phyloP scores from a whole-genome alignment of 2,113 vertebrate species.

The Prionailurus bengalensis region DNA sequence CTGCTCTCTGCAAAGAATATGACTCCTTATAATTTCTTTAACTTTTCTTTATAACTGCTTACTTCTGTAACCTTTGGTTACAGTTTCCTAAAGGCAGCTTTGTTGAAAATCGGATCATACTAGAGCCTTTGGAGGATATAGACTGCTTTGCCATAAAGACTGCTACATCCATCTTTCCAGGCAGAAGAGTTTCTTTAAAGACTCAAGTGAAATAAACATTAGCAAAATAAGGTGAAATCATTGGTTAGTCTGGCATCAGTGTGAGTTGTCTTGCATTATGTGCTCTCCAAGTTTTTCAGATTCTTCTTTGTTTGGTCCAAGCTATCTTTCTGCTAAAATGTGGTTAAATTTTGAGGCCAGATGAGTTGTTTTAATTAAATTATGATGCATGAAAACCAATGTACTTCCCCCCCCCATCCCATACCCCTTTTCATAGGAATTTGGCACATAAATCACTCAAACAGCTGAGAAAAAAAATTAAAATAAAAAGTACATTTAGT shows the following conservation, averaged over 20 bases:
- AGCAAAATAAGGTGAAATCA: neutral
- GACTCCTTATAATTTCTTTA: slow-evolving; percentile 14
- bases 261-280: neutral
- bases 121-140: neutral
- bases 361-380: slow-evolving; percentile 52
- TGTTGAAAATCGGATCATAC: neutral
- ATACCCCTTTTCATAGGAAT: neutral
- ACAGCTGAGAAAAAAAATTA: neutral
- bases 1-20: slow-evolving; percentile 20
- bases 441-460: neutral
- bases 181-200: neutral
- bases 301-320: neutral
- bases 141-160: too few relatives aligned
- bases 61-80: neutral
- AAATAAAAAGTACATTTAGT: slow-evolving; percentile 20
- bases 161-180: neutral
- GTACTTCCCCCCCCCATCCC: too few relatives aligned
- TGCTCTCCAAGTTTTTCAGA: neutral
- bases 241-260: rapidly evolving
- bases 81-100: neutral
- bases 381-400: neutral
- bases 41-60: neutral
- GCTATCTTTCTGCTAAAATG: slow-evolving; percentile 14
- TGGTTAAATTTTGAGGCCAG: neutral
- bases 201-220: neutral